Percentiles rank a stretch among this genome's conserved stretches.
These are phyloP conservation scores for Drosophila equinoxialis DNA, from an alignment of 1,140 invertebrate genomes.

Conservation along the genomic window DNA sequence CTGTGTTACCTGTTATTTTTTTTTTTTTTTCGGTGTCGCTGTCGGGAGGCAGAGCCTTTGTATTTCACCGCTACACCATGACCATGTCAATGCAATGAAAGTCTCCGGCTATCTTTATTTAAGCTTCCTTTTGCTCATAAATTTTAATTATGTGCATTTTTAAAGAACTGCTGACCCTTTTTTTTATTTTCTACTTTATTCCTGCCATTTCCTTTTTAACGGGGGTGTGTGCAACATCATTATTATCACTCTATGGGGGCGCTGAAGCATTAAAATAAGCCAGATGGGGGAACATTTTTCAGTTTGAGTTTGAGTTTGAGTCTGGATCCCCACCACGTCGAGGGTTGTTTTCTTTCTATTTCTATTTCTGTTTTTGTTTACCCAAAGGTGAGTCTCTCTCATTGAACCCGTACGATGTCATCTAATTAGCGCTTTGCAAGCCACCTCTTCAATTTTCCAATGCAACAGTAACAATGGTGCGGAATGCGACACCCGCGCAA, in stretches of 20 bases:
- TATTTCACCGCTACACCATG: constrained; percentile 6
- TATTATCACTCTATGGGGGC: constrained; percentile 11
- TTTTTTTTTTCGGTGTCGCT: neutral
- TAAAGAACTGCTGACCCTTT: constrained; percentile 46
- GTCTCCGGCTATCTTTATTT: constrained; percentile 43
- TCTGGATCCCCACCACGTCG: neutral
- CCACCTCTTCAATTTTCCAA: constrained; percentile 25
- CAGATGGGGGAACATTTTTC: neutral
- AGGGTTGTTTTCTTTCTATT: constrained; percentile 36
- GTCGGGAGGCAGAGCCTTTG: neutral
- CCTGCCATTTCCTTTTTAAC: neutral
- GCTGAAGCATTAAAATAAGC: constrained; percentile 49
- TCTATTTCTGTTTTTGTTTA: constrained; percentile 22
- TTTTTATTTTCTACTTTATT: neutral
- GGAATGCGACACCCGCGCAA: constrained; percentile 6
- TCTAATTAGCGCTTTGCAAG: constrained; percentile 17
- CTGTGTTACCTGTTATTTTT: no score
- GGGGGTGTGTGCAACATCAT: constrained; percentile 26
- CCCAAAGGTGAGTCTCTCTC: constrained; percentile 2
- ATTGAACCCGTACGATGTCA: constrained; percentile 32
- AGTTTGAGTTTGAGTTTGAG: neutral
- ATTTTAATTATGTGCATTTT: constrained; percentile 61
- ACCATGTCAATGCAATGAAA: constrained; percentile 4
- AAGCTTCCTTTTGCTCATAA: constrained; percentile 42
- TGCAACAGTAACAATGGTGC: constrained; percentile 7